These are phyloP conservation scores for Dasyornis broadbenti DNA, from an alignment of 2,113 vertebrate species.

Conservation along the genomic window DNA sequence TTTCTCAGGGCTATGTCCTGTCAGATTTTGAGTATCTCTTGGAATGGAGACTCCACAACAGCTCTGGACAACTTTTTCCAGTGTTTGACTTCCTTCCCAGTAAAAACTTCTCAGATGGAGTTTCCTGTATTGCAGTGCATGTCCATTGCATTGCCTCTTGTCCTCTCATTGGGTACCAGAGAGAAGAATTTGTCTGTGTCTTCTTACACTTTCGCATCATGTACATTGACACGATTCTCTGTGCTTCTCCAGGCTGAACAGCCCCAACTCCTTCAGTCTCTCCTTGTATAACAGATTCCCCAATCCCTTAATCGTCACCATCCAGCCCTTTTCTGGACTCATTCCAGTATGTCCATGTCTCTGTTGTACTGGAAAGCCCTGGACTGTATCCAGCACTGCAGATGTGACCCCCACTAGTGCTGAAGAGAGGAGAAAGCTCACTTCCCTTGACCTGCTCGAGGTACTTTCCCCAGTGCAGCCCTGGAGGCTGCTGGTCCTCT, in stretches of 20 bases:
- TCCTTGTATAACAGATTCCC: background rate
- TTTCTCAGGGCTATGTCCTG: background rate
- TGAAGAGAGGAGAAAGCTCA: background rate
- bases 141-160: background rate
- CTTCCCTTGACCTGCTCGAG: background rate
- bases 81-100: background rate
- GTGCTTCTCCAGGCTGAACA: background rate
- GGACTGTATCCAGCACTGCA: background rate
- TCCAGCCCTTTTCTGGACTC: background rate
- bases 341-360: background rate
- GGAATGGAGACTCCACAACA: background rate
- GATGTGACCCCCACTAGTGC: background rate
- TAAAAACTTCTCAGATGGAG: background rate
- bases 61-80: background rate
- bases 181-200: background rate
- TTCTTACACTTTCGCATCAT: background rate
- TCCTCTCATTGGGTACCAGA: background rate
- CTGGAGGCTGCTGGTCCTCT: background rate
- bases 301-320: background rate
- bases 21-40: background rate
- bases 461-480: background rate
- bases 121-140: background rate
- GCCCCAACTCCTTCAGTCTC: background rate
- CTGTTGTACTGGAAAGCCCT: background rate
- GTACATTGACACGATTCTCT: background rate